These are phyloP conservation scores for Chaetophractus vellerosus DNA, from an alignment of 2,797 vertebrate species.

Conservation along the genomic window DNA sequence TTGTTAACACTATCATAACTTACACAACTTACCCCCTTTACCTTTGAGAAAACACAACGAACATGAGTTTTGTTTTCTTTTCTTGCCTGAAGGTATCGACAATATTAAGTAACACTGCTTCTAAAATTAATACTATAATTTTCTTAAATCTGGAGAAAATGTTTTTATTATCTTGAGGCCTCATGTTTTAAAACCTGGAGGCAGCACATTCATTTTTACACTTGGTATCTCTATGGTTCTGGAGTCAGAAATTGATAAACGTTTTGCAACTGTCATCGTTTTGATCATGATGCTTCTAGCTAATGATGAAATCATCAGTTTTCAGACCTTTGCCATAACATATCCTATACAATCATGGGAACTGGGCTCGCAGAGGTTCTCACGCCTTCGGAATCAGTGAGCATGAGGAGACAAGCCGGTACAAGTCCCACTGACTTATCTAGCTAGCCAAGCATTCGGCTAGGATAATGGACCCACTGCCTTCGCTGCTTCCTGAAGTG, in stretches of 20 bases:
- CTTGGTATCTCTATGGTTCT: constrained; percentile 84
- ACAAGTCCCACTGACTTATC: constrained; percentile 94
- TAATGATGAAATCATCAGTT: constrained; percentile 92
- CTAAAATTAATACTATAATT: neutral
- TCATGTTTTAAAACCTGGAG: rapidly evolving
- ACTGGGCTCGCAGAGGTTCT: constrained; percentile 95
- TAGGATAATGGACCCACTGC: constrained; percentile 85
- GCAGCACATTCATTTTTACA: constrained; percentile 72
- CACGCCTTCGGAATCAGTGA: constrained; percentile 94
- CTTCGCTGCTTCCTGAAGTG: constrained; percentile 80
- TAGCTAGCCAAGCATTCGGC: constrained; percentile 84
- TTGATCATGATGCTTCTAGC: constrained; percentile 90
- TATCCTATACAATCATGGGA: constrained; percentile 97
- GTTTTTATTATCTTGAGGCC: neutral
- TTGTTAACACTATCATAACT: constrained; percentile 50
- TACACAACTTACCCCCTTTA: constrained; percentile 69
- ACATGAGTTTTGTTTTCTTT: neutral
- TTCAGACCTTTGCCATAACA: constrained; percentile 92
- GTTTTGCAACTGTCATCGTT: constrained; percentile 92
- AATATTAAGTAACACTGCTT: constrained; percentile 62
- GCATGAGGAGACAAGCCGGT: constrained; percentile 92
- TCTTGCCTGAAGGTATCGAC: constrained; percentile 61
- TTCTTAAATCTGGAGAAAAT: neutral
- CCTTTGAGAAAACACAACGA: constrained; percentile 63
- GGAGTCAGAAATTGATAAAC: constrained; percentile 88